Evolutionary conservation across 2,113 vertebrate species (phyloP), one percentile per base, ranked within the genome.

Genomic region (Phyllostomus discolor): DNA sequence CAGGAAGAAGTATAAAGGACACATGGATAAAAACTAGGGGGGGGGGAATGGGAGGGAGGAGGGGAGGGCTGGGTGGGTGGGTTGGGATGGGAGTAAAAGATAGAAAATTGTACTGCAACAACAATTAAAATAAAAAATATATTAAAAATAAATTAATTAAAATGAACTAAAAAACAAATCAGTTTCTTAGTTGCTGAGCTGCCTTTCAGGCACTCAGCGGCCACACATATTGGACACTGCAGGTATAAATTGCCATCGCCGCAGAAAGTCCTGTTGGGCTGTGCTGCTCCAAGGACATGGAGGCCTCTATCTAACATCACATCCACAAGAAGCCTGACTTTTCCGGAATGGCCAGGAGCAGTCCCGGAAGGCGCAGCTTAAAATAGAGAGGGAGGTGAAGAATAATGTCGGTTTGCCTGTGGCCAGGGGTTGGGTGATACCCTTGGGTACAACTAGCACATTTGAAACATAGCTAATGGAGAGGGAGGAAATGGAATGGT

Each of bases 261-360:
- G 66, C n/a, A 67, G 90, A 52, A 83, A 90, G 80, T 78, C 62
- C 91, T 72, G 2, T 3, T 92, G 83, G 73, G 20, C 9, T 33
- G 16, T 5, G 26, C 38, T 81, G 50, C 70, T 70, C 43, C 52
- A 76, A 88, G 70, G 70, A 82, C 16, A n/a, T 38, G 14, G 64
- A 59, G 10, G 22, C 26, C 80, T 89, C 4, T 31, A 69, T 89
- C 4, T 31, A 69, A 8, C 1, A 4, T 88, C 48, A 48, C 38
- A 26, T 76, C 67, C 66, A 43, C 59, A 88, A 88, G 88, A 96
- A 80, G 59, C 69, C 6, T 84, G 72, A 76, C 57, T 95, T 79
- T 94, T 90, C 57, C 67, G 88, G 92, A 95, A 96, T 90, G 92
- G 76, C 81, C 90, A 95, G 90, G 89, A 96, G 84, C 92, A 85